phyloP scores from a whole-genome alignment of 2,888 invertebrate species.

The Lacanobia oleracea region DNA sequence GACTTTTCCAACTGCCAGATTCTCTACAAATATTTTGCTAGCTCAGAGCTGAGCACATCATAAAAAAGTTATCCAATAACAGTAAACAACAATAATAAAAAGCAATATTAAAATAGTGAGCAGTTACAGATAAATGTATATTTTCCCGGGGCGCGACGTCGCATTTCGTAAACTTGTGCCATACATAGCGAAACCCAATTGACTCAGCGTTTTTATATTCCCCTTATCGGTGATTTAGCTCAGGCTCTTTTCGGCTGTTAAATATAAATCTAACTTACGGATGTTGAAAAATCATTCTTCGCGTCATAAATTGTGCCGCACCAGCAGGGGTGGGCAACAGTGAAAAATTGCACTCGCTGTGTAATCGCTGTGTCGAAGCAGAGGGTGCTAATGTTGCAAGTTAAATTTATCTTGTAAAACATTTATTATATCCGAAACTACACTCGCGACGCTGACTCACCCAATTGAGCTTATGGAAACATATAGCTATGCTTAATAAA shows the following conservation, averaged over 20 bases:
- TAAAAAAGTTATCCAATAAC: slow-evolving; percentile 51
- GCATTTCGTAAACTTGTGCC: slow-evolving; percentile 62
- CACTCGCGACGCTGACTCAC: slow-evolving; percentile 74
- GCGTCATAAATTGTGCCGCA: slow-evolving; percentile 86
- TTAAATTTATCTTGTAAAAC: slow-evolving; percentile 85
- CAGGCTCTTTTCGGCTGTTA: slow-evolving; percentile 81
- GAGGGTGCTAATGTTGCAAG: slow-evolving; percentile 88
- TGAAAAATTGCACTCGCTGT: slow-evolving; percentile 87
- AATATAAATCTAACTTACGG: slow-evolving; percentile 87
- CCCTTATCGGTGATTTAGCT: slow-evolving; percentile 77
- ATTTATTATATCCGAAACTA: slow-evolving; percentile 82
- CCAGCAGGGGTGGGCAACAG: slow-evolving; percentile 83
- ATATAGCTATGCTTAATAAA: slow-evolving; percentile 22
- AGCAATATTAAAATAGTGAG: slow-evolving; percentile 61
- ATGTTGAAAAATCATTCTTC: slow-evolving; percentile 88
- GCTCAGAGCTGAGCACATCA: slow-evolving; percentile 24
- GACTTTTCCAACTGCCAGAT: neutral
- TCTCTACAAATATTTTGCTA: slow-evolving; percentile 38
- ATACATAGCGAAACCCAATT: slow-evolving; percentile 66
- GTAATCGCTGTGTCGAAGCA: slow-evolving; percentile 85
- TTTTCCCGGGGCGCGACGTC: slow-evolving; percentile 45
- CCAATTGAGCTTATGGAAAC: slow-evolving; percentile 36
- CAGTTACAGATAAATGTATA: slow-evolving; percentile 60
- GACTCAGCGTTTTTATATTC: slow-evolving; percentile 78
- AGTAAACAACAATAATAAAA: slow-evolving; percentile 59